These are phyloP conservation scores for Scrobipalpa atriplicella DNA, from an alignment of 2,888 invertebrate genomes.

Conservation along the genomic window DNA sequence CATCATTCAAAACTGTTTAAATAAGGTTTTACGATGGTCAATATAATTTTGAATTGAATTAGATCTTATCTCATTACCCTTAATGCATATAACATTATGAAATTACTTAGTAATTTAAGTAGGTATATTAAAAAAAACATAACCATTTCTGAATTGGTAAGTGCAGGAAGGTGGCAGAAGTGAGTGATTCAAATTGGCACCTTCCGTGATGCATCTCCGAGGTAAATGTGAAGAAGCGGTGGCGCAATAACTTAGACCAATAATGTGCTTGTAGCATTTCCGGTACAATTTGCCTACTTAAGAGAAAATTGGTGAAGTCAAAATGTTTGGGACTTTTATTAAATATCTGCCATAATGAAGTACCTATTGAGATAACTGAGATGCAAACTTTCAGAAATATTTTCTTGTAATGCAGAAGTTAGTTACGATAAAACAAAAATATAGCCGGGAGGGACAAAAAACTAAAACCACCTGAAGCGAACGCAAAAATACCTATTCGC, in stretches of 20 bases:
- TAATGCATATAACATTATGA: neutral
- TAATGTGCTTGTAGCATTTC: conserved; percentile 11
- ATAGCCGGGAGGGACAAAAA: too few relatives aligned
- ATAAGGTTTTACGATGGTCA: neutral
- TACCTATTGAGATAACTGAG: too few relatives aligned
- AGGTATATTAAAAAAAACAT: neutral
- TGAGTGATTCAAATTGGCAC: conserved; percentile 9
- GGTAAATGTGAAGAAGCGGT: conserved; percentile 5
- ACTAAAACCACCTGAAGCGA: too few relatives aligned
- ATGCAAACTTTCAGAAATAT: too few relatives aligned
- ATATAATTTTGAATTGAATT: neutral
- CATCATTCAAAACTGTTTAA: too few relatives aligned
- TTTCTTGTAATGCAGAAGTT: too few relatives aligned
- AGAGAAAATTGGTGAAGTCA: neutral
- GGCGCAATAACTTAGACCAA: conserved; percentile 11
- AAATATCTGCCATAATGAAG: too few relatives aligned
- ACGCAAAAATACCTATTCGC: too few relatives aligned
- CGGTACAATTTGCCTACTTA: conserved; percentile 15
- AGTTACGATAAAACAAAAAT: too few relatives aligned
- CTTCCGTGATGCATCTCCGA: conserved; percentile 13
- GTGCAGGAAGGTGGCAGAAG: conserved; percentile 1
- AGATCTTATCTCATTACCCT: neutral
- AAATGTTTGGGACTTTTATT: too few relatives aligned
- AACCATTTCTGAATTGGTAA: neutral
- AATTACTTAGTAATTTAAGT: neutral